Evolutionary conservation across 2,113 vertebrate genomes (phyloP).

Genomic region (Struthidea cinerea): DNA sequence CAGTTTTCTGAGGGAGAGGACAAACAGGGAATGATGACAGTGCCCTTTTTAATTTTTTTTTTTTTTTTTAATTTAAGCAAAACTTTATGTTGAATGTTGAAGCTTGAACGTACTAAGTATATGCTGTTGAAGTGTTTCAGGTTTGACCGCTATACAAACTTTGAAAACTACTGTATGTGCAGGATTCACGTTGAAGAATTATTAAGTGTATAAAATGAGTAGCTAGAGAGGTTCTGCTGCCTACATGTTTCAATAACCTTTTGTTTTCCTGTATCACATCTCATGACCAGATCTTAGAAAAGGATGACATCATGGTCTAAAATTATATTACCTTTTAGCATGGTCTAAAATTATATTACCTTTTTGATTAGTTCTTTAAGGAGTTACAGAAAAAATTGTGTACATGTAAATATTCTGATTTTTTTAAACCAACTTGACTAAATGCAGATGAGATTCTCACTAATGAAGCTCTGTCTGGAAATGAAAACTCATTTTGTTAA

Average conservation of each 20-base stretch:
- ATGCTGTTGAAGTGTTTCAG: neutral
- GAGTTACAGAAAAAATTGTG: neutral
- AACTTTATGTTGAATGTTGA: neutral
- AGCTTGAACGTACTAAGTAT: neutral
- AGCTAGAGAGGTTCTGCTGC: neutral
- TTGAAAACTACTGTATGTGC: neutral
- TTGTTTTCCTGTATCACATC: neutral
- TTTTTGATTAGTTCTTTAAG: neutral
- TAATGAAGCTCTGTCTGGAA: neutral
- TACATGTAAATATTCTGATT: neutral
- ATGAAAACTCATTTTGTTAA: neutral
- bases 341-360: neutral
- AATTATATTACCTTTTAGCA: neutral
- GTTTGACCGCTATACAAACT: neutral
- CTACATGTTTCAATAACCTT: neutral
- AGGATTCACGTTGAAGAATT: neutral
- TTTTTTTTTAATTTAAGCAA: neutral
- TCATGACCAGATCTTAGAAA: neutral
- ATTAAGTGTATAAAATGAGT: neutral
- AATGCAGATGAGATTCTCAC: neutral
- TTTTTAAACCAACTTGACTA: neutral
- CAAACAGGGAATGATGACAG: neutral
- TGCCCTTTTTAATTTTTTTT: neutral
- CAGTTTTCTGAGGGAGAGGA: neutral
- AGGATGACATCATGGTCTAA: neutral